Evolutionary conservation across 1,140 invertebrate genomes (phyloP).

Genomic region (Sycophila sp.): DNA sequence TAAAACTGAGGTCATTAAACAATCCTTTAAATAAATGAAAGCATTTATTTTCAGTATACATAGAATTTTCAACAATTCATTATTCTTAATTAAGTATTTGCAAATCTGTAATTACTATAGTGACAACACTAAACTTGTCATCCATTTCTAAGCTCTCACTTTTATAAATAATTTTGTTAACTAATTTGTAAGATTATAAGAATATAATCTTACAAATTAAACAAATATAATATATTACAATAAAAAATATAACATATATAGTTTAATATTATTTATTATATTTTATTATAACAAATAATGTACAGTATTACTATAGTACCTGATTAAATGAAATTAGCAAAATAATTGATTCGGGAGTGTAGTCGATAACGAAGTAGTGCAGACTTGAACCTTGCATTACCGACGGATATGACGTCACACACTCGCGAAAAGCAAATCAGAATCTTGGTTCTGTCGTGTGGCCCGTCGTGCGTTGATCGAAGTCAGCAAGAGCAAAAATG

Average conservation of each 20-base stretch:
- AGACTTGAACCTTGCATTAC: slow-evolving; percentile 2
- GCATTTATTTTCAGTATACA: too few species aligned
- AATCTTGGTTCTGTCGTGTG: neutral
- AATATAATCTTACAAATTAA: too few species aligned
- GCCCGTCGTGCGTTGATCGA: neutral
- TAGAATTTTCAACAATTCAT: too few species aligned
- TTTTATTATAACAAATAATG: neutral
- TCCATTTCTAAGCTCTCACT: too few species aligned
- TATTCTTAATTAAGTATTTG: too few species aligned
- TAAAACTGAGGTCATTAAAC: too few species aligned
- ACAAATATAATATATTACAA: neutral
- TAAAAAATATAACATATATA: neutral
- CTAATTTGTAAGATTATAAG: too few species aligned
- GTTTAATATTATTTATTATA: neutral
- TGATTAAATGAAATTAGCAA: neutral
- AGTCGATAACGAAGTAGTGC: too few species aligned
- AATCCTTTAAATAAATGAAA: too few species aligned
- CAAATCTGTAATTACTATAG: too few species aligned
- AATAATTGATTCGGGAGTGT: neutral
- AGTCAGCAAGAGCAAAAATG: slow-evolving; percentile 45
- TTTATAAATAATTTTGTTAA: too few species aligned
- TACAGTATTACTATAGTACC: too few species aligned
- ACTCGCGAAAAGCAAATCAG: neutral
- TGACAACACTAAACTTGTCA: neutral
- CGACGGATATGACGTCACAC: slow-evolving; percentile 19